Conservation (phyloP, 2,888 invertebrate genomes). For the Morinoia aosen region DNA sequence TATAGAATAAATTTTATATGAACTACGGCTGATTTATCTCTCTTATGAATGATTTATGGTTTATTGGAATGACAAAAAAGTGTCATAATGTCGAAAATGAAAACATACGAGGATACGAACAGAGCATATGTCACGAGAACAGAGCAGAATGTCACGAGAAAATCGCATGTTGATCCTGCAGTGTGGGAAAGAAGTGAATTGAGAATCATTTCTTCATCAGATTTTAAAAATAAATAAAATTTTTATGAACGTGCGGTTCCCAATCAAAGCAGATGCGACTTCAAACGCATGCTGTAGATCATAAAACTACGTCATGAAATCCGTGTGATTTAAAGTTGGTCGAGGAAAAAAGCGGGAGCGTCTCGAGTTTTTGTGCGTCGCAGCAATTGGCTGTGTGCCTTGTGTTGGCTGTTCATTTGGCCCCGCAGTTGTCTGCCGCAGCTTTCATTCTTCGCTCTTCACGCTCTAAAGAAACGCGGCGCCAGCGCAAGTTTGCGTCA, state of each 20-base stretch:
- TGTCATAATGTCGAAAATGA: too few species aligned
- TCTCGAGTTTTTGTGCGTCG: neutral
- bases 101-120: too few species aligned
- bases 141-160: too few species aligned
- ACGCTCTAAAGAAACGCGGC: neutral
- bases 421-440: neutral
- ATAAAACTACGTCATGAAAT: neutral
- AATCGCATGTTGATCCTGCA: too few species aligned
- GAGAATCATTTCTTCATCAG: neutral
- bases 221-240: neutral
- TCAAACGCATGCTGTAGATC: neutral
- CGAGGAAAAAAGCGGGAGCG: neutral
- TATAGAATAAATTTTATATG: too few species aligned
- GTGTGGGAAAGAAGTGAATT: neutral
- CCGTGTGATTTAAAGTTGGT: neutral
- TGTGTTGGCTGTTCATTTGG: neutral
- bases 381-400: neutral
- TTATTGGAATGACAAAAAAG: too few species aligned
- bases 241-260: neutral
- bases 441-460: neutral
- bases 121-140: too few species aligned
- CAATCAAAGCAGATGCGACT: neutral
- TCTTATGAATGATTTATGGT: too few species aligned
- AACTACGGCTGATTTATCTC: too few species aligned
- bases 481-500: slow-evolving; percentile 4